Base-by-base conservation (phyloP, 1,140 invertebrate genomes). In the Anoplophora glabripennis region DNA sequence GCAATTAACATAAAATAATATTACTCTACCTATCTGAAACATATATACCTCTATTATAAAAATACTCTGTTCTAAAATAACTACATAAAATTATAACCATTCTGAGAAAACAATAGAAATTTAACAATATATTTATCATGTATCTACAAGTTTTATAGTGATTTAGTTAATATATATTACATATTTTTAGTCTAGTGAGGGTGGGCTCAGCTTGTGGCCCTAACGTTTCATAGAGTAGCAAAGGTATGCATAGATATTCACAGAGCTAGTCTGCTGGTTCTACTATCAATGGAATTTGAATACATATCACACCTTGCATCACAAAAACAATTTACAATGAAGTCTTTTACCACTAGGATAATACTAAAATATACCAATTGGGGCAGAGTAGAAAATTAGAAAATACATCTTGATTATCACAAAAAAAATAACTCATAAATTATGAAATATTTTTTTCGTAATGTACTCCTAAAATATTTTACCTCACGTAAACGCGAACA, bases 71-170 rank as follows among this genome's bases (percentile, higher is more conserved):
- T 60, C 55, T 54, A 53, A 55, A 45, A 41, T 41, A 35, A 33
- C 55, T 58, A 57, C 56, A 63, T 58, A 58, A 57, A 52, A 57
- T 46, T 53, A 61, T 60, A 63, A 63, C 57, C 54, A 55, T 59
- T 61, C 61, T 59, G 33, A 60, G 57, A 60, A 70, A 70, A 70
- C 66, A 67, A 70, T 61, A 62, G 63, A 70, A 68, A 68, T 72
- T 70, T 72, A 72, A 72, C 70, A 72, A 72, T 72, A 72, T 72
- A 72, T 67, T 70, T 70, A 48, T 68, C 57, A 70, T 72, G 68
- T 72, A 72, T 72, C 68, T 72, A 72, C 70, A 72, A 70, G 70
- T 64, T 72, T 70, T 62, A 68, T 72, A 70, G 63, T 72, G 59
- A 61, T 71, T 61, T 34, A 44, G 61, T 58, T 63, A 60, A 57